Percentiles rank a stretch among this genome's conserved stretches.
These are phyloP conservation scores for Hypena proboscidalis DNA, from an alignment of 2,888 invertebrate genomes.

Conservation along the genomic window DNA sequence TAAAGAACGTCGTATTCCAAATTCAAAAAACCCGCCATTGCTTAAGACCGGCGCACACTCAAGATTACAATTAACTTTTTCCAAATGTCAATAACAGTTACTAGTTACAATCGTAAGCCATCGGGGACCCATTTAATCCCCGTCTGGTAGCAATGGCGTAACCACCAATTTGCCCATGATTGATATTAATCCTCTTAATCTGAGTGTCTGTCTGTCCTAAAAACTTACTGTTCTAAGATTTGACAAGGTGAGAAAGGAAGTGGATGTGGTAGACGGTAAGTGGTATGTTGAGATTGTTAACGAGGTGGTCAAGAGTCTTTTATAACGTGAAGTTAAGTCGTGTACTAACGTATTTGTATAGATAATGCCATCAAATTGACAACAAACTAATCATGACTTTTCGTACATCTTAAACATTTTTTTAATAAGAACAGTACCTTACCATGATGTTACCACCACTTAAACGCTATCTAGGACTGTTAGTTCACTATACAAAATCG, in stretches of 20 bases:
- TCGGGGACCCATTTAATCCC: constrained; percentile 45
- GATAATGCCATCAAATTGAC: too few species aligned
- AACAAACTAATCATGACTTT: too few species aligned
- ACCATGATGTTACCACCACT: too few species aligned
- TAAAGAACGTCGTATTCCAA: too few species aligned
- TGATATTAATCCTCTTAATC: constrained; percentile 80
- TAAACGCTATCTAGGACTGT: too few species aligned
- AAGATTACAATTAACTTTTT: constrained; percentile 40
- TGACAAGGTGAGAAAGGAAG: constrained; percentile 30
- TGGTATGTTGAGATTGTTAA: too few species aligned
- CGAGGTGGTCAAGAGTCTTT: too few species aligned
- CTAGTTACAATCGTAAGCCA: constrained; percentile 30
- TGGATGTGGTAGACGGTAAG: constrained; percentile 22
- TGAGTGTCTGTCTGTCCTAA: constrained; percentile 59
- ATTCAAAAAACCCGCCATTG: too few species aligned
- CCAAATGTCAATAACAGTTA: constrained; percentile 48
- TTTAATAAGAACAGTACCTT: too few species aligned
- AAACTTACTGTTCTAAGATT: constrained; percentile 55
- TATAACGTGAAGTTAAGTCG: constrained; percentile 6
- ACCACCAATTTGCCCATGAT: constrained; percentile 76
- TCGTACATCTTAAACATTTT: too few species aligned
- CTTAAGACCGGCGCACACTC: too few species aligned
- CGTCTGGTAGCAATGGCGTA: constrained; percentile 66
- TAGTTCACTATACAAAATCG: too few species aligned
- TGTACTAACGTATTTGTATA: neutral